Conservation (phyloP, 1,140 invertebrate genomes). For the Leguminivora glycinivorella region DNA sequence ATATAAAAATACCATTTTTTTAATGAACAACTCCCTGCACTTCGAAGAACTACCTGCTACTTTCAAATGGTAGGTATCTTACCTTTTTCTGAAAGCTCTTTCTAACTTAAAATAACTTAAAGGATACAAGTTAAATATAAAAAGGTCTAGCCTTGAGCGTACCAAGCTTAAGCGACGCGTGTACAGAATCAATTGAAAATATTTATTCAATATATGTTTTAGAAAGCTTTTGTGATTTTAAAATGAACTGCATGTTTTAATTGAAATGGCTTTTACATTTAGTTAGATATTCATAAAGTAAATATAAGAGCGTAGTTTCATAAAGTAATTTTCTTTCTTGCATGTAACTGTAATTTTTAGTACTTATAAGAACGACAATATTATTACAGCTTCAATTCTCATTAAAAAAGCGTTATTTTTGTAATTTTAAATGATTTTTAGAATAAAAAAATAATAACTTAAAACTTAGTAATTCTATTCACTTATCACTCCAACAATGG, state of each 20-base stretch:
- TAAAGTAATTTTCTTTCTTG: too few species aligned
- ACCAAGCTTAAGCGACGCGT: neutral
- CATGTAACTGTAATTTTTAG: too few species aligned
- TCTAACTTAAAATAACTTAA: neutral
- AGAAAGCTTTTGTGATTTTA: neutral
- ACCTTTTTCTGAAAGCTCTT: neutral
- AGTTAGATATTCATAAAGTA: neutral
- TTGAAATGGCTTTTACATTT: neutral
- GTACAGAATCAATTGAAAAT: slow-evolving; percentile 2
- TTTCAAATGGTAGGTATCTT: neutral
- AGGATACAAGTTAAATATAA: neutral
- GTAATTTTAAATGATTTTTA: too few species aligned
- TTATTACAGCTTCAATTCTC: too few species aligned
- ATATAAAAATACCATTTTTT: too few species aligned
- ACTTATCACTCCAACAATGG: too few species aligned
- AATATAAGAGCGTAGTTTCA: too few species aligned
- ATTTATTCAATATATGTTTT: neutral
- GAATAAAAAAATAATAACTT: too few species aligned
- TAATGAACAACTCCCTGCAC: too few species aligned
- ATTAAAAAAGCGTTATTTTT: too few species aligned
- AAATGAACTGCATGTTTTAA: neutral
- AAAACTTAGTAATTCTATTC: too few species aligned
- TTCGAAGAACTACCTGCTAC: neutral
- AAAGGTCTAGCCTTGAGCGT: neutral
- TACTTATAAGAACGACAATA: too few species aligned